phyloP scores from a whole-genome alignment of 1,140 invertebrate species.

The Caenorhabditis elegans region WBcel235 BX284606.5:7687501-7688000 shows the following conservation, averaged over 20 bases:
- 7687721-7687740: conserved; percentile 62
- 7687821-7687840: conserved; percentile 77
- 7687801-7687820: too few species aligned
- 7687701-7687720: conserved; percentile 64
- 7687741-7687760: conserved; percentile 77
- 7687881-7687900: conserved; percentile 66
- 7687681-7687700: conserved; percentile 55
- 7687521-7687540: conserved; percentile 62
- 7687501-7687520: conserved; percentile 60
- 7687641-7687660: conserved; percentile 66
- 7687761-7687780: conserved; percentile 84
- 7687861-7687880: conserved; percentile 65
- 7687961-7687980: conserved; percentile 65
- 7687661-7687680: conserved; percentile 60
- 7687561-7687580: conserved; percentile 63
- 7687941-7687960: conserved; percentile 64
- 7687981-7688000: conserved; percentile 66
- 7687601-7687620: conserved; percentile 62
- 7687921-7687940: conserved; percentile 64
- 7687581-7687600: conserved; percentile 66
- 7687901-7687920: conserved; percentile 62
- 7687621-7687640: conserved; percentile 66
- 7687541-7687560: conserved; percentile 65
- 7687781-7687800: not conserved
- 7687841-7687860: conserved; percentile 62